Evolutionary conservation across 30 jellyfish, hydroid and myxozoan species (phyloP).

Genomic region (Catostylus mosaicus): DNA sequence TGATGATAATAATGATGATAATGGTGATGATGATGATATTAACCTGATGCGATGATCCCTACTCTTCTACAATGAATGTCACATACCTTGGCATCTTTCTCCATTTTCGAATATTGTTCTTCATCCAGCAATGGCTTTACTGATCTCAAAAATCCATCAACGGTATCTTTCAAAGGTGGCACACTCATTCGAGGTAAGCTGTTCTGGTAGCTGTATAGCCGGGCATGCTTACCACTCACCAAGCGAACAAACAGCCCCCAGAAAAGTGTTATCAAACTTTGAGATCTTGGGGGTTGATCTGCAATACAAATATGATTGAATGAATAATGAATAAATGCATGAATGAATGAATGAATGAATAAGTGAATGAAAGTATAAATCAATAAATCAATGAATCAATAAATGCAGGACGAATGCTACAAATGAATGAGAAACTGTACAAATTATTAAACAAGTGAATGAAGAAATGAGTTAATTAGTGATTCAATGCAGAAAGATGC

Average conservation of each 20-base stretch:
- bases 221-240: slow-evolving; percentile 89
- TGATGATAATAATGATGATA: too few species aligned
- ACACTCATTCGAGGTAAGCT: slow-evolving; percentile 92
- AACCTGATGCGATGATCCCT: too few species aligned
- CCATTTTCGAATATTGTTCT: slow-evolving; percentile 77
- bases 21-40: too few species aligned
- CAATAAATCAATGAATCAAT: background rate
- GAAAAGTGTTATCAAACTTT: slow-evolving; percentile 70
- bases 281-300: slow-evolving; percentile 98
- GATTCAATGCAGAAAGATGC: background rate
- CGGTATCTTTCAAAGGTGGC: slow-evolving; percentile 86
- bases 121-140: slow-evolving; percentile 75
- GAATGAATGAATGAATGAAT: too few species aligned
- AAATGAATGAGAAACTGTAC: background rate
- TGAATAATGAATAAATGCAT: too few species aligned
- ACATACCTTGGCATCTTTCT: slow-evolving; percentile 83
- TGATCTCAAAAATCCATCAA: slow-evolving; percentile 70
- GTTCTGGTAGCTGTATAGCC: slow-evolving; percentile 88
- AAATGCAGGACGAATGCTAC: background rate
- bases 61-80: too few species aligned
- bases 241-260: slow-evolving; percentile 87
- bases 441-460: background rate
- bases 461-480: background rate
- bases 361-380: background rate
- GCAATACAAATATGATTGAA: background rate